Percentiles rank a stretch among this genome's conserved stretches.
Conservation (phyloP, 1,140 invertebrate species). For the Procambarus clarkii region DNA sequence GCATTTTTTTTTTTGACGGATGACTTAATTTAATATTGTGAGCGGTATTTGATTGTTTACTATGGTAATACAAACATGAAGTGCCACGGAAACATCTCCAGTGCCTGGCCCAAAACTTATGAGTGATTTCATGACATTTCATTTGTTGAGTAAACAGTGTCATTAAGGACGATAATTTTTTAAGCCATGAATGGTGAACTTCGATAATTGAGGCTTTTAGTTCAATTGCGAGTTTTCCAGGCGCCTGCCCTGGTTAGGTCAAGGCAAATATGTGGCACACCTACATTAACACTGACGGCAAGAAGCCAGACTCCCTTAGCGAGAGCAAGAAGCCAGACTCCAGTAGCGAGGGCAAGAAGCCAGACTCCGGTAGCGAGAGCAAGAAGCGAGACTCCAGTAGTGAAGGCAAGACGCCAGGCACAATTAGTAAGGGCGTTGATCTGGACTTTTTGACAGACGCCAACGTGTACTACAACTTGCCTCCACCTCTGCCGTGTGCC, state of each 20-base stretch:
- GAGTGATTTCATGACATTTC: background rate
- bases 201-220: background rate
- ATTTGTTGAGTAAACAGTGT: background rate
- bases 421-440: slow-evolving; percentile 8
- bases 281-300: background rate
- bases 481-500: slow-evolving; percentile 23
- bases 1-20: too few relatives aligned
- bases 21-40: background rate
- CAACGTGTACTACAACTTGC: slow-evolving; percentile 59
- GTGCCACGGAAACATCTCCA: background rate
- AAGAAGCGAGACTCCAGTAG: too few relatives aligned
- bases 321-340: slow-evolving; percentile 29
- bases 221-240: background rate
- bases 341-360: too few relatives aligned
- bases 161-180: too few relatives aligned
- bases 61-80: background rate
- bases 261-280: slow-evolving; percentile 2
- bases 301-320: background rate
- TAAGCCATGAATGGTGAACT: background rate
- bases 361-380: too few relatives aligned
- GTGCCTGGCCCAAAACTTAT: background rate
- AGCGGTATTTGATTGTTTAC: background rate
- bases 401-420: background rate
- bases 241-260: background rate
- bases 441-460: slow-evolving; percentile 53